These are phyloP conservation scores for Taxidea taxus DNA, from an alignment of 2,113 vertebrate genomes.

Conservation along the genomic window DNA sequence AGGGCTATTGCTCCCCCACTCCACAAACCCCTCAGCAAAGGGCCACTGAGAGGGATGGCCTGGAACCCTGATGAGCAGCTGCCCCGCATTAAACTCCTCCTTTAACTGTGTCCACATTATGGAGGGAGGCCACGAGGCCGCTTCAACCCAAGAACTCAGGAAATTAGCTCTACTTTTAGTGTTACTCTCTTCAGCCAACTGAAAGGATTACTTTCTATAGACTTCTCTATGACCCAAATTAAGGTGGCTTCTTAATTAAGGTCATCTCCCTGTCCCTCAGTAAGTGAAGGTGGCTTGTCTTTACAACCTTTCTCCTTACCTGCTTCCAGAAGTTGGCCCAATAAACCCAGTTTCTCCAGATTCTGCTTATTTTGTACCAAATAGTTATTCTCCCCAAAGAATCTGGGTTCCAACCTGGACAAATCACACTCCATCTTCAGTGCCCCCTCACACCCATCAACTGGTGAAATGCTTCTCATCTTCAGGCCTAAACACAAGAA, in stretches of 20 bases:
- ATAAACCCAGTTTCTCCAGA: neutral
- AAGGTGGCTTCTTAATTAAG: constrained; percentile 67
- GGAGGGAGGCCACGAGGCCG: constrained; percentile 23
- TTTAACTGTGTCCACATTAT: constrained; percentile 8
- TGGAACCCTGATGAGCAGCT: neutral
- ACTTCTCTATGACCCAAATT: constrained; percentile 50
- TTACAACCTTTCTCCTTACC: constrained; percentile 9
- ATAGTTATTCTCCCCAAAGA: neutral
- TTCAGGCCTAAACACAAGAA: neutral
- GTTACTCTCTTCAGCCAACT: constrained; percentile 36
- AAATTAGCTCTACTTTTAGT: constrained; percentile 64
- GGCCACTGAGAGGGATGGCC: neutral
- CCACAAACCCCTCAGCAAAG: neutral
- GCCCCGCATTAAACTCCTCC: neutral
- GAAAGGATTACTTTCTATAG: constrained; percentile 24
- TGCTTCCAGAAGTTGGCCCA: constrained; percentile 33
- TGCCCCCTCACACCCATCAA: neutral
- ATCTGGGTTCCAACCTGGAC: neutral
- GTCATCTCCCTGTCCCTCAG: constrained; percentile 15
- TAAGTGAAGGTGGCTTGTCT: neutral
- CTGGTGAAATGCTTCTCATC: neutral
- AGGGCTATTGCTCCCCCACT: neutral
- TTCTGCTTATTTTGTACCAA: neutral
- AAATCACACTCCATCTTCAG: neutral
- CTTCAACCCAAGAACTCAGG: constrained; percentile 64